These are phyloP conservation scores for Leptopterna dolabrata DNA, from an alignment of 2,888 invertebrate species.

Conservation along the genomic window DNA sequence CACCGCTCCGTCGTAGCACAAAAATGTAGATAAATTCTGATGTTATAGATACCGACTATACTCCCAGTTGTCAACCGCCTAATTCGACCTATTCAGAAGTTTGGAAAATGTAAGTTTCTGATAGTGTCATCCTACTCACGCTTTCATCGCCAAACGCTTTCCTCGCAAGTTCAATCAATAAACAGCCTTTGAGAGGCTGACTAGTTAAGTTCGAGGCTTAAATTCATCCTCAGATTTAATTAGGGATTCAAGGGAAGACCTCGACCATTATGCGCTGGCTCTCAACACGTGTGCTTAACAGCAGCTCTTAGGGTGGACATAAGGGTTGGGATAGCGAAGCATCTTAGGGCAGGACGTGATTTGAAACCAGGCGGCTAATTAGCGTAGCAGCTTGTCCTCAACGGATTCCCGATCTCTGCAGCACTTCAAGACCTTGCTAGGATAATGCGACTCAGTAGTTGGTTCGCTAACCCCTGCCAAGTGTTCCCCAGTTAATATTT, in stretches of 20 bases:
- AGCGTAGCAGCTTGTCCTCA: conserved; percentile 16
- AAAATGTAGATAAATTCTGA: too few species aligned
- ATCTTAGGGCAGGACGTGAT: conserved; percentile 38
- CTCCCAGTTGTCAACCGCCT: too few species aligned
- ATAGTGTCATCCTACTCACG: neutral
- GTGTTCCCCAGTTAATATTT: neutral
- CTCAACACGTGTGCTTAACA: conserved; percentile 52
- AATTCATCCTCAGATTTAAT: conserved; percentile 41
- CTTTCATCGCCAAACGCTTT: neutral
- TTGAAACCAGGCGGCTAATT: conserved; percentile 41
- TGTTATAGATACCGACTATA: too few species aligned
- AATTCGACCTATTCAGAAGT: neutral
- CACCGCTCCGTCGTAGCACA: too few species aligned
- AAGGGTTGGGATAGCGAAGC: conserved; percentile 37
- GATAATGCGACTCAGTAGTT: conserved; percentile 8
- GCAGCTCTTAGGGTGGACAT: conserved; percentile 50
- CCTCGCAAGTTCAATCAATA: neutral
- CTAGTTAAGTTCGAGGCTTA: conserved; percentile 24
- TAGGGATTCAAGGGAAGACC: conserved; percentile 33
- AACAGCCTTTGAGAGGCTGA: neutral
- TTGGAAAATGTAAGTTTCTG: neutral
- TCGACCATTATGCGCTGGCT: conserved; percentile 32
- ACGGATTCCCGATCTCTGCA: neutral
- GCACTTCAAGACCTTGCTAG: neutral
- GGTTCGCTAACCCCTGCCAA: neutral